Evolutionary conservation across 2,113 vertebrate genomes (phyloP).

Genomic region (Clarias macrocephalus): DNA sequence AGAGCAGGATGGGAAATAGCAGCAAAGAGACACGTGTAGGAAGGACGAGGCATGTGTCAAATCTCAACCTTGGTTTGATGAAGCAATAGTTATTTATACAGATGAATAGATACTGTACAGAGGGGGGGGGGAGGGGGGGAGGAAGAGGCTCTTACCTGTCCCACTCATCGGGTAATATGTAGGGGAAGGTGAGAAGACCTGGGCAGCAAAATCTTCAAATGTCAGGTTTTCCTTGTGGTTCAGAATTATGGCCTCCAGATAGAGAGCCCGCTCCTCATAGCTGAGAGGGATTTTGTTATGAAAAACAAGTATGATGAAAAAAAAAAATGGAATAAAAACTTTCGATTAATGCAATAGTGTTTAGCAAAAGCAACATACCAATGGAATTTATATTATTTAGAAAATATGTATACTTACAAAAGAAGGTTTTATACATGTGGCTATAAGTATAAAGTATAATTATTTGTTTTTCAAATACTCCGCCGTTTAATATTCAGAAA

Average conservation of each 20-base stretch:
- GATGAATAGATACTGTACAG: not conserved
- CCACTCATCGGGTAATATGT: slow-evolving; percentile 83
- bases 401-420: not conserved
- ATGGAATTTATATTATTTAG: not conserved
- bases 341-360: not conserved
- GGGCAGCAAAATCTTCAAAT: slow-evolving; percentile 96
- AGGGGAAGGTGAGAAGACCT: slow-evolving; percentile 94
- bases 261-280: slow-evolving; percentile 95
- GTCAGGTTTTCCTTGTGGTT: slow-evolving; percentile 96
- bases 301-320: slow-evolving; percentile 55
- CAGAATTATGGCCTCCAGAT: slow-evolving; percentile 96
- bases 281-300: slow-evolving; percentile 79
- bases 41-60: slow-evolving; percentile 7
- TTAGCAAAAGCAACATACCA: not conserved
- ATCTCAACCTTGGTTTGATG: not conserved
- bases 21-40: slow-evolving; percentile 1
- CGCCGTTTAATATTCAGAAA: not conserved
- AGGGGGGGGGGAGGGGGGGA: too few relatives aligned
- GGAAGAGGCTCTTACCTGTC: slow-evolving; percentile 82
- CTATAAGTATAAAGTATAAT: not conserved
- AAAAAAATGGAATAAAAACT: not conserved
- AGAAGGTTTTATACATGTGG: not conserved
- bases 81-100: not conserved
- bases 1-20: slow-evolving; percentile 30
- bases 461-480: not conserved